phyloP scores from a whole-genome alignment of 2,113 vertebrate species.

The Vireo altiloquus region DNA sequence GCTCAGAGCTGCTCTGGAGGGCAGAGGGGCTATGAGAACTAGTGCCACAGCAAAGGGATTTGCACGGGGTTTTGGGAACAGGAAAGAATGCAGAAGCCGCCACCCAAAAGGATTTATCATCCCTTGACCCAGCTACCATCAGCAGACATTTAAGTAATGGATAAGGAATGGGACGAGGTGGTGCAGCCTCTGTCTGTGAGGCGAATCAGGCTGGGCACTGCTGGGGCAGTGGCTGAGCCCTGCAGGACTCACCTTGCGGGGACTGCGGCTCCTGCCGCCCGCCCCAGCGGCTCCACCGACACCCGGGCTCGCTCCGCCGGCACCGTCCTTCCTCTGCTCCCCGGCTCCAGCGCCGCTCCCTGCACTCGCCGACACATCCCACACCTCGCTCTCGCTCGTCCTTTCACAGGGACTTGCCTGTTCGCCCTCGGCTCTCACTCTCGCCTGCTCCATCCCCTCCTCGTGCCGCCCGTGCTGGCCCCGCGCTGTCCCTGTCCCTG shows the following conservation, averaged over 20 bases:
- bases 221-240: rapidly evolving
- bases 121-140: neutral
- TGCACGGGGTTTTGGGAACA: neutral
- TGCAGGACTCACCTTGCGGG: neutral
- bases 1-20: no score
- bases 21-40: rapidly evolving
- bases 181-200: neutral
- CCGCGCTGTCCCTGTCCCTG: neutral
- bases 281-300: rapidly evolving
- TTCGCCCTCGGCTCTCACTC: rapidly evolving
- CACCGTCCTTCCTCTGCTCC: neutral
- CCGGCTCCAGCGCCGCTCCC: rapidly evolving
- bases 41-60: neutral
- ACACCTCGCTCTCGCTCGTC: rapidly evolving
- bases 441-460: neutral
- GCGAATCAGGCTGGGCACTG: neutral
- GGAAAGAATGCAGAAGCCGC: neutral
- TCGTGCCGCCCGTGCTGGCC: neutral
- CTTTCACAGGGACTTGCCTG: neutral
- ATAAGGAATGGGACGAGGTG: rapidly evolving
- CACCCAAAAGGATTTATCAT: neutral
- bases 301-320: rapidly evolving
- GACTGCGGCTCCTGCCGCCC: neutral
- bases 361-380: rapidly evolving
- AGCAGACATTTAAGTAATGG: neutral